Percentiles rank a stretch among this genome's conserved stretches.
These are phyloP conservation scores for Drosophila albomicans DNA, from an alignment of 1,140 invertebrate genomes.

Conservation along the genomic window DNA sequence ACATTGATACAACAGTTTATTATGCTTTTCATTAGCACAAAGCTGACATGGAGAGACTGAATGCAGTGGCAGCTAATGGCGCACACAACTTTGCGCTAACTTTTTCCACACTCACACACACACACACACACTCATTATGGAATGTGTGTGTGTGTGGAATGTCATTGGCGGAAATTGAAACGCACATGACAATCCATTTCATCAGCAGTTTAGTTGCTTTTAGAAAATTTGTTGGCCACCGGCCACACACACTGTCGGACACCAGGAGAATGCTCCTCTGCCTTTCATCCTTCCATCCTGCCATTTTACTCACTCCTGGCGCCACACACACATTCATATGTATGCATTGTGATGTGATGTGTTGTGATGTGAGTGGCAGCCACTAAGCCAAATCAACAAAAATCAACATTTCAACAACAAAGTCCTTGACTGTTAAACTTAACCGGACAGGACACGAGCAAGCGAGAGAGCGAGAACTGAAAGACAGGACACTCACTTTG, in stretches of 20 bases:
- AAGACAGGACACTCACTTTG: background rate
- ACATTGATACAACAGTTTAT: constrained; percentile 57
- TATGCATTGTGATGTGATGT: constrained; percentile 26
- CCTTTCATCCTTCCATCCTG: background rate
- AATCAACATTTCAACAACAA: constrained; percentile 83
- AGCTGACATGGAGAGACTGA: constrained; percentile 44
- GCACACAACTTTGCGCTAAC: constrained; percentile 70
- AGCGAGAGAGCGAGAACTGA: background rate
- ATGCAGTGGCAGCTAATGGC: constrained; percentile 70
- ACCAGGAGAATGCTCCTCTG: background rate
- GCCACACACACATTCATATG: constrained; percentile 23
- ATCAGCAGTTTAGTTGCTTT: constrained; percentile 84
- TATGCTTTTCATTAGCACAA: constrained; percentile 71
- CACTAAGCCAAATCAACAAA: constrained; percentile 82
- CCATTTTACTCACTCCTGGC: constrained; percentile 40
- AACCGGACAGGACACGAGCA: constrained; percentile 61
- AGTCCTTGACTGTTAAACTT: constrained; percentile 82
- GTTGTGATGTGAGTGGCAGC: constrained; percentile 73
- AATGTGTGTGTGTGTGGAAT: constrained; percentile 39
- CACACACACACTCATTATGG: background rate
- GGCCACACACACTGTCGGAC: background rate
- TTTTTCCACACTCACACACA: constrained; percentile 61
- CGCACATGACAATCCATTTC: constrained; percentile 84
- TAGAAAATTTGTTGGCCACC: constrained; percentile 60
- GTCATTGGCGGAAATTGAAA: constrained; percentile 84